phyloP scores from a whole-genome alignment of 2,888 invertebrate species.

The Drosophila flavopinicola region DNA sequence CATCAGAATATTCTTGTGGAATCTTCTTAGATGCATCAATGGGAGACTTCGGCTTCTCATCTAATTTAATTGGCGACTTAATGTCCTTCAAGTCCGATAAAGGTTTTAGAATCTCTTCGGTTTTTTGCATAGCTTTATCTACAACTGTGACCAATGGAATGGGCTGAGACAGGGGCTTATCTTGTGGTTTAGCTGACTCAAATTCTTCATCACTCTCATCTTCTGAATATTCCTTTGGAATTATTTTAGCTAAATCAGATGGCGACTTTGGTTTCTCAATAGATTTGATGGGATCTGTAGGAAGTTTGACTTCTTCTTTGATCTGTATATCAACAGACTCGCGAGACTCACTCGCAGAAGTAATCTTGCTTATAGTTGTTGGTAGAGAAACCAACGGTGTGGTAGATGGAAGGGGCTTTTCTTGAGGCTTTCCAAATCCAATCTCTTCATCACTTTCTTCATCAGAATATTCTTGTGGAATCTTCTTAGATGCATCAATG shows the following conservation, averaged over 20 bases:
- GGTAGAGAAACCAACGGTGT: background rate
- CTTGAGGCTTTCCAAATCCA: background rate
- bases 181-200: background rate
- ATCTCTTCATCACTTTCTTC: background rate
- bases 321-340: background rate
- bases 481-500: constrained; percentile 4
- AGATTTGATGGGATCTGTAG: background rate
- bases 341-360: background rate
- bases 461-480: constrained; percentile 9
- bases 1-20: constrained; percentile 10
- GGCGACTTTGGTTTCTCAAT: constrained; percentile 17
- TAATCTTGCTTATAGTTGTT: background rate
- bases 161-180: background rate
- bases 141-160: background rate
- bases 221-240: constrained; percentile 7
- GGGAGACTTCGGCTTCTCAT: constrained; percentile 1
- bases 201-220: constrained; percentile 8
- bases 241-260: constrained; percentile 2
- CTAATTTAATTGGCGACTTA: background rate
- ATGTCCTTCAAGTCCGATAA: background rate
- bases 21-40: background rate
- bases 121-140: background rate
- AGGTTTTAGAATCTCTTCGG: background rate
- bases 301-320: background rate
- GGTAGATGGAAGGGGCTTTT: background rate